Conservation (phyloP, 2,113 vertebrate genomes). For the Tragelaphus buxtoni region DNA sequence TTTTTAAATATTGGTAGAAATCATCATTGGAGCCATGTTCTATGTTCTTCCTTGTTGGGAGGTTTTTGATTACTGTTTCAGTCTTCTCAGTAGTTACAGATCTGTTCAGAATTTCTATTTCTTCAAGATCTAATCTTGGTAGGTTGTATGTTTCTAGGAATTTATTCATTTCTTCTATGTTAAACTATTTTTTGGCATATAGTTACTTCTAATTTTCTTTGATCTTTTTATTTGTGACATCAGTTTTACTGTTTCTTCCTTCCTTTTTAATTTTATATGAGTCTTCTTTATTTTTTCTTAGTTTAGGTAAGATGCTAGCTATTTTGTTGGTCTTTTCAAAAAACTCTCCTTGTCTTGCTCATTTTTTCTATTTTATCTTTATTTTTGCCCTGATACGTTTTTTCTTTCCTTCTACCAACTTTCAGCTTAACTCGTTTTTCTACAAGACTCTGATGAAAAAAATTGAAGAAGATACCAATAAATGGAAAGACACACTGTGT, state of each 20-base stretch:
- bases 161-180: neutral
- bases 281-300: neutral
- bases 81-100: neutral
- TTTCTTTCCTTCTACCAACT: neutral
- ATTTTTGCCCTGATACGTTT: neutral
- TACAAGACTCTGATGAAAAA: neutral
- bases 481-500: neutral
- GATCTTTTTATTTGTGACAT: neutral
- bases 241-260: neutral
- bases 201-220: neutral
- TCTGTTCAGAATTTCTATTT: neutral
- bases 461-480: neutral
- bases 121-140: neutral
- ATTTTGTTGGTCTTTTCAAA: neutral
- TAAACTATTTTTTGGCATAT: neutral
- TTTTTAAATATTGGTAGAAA: neutral
- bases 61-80: neutral
- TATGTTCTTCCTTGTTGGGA: neutral
- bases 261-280: neutral
- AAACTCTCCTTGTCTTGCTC: neutral
- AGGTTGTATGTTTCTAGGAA: neutral
- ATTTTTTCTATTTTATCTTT: neutral
- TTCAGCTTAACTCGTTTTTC: neutral
- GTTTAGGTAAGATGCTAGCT: neutral
- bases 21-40: neutral